phyloP scores from a whole-genome alignment of 1,140 invertebrate genomes.

The Fopius arisanus region DNA sequence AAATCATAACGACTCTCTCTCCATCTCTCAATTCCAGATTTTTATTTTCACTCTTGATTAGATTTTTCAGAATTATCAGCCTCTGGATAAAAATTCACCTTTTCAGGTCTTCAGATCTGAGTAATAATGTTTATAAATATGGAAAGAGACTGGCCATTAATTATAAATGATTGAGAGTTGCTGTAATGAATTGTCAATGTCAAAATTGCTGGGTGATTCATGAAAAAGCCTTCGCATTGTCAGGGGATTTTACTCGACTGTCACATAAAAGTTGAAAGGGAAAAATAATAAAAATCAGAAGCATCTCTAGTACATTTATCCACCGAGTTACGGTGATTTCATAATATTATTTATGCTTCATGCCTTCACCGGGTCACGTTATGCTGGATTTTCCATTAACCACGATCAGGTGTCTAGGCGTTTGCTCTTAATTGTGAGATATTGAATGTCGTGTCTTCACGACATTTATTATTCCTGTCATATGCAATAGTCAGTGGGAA shows the following conservation, averaged over 20 bases:
- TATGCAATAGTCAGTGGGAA: neutral
- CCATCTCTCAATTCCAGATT: neutral
- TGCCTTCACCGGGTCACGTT: slow-evolving; percentile 8
- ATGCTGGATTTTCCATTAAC: slow-evolving; percentile 11
- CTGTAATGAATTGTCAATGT: neutral
- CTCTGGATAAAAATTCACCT: too few relatives aligned
- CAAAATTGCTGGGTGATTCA: neutral
- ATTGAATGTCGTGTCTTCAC: slow-evolving; percentile 25
- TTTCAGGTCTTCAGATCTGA: too few relatives aligned
- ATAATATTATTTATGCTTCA: slow-evolving; percentile 30
- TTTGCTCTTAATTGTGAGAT: slow-evolving; percentile 32
- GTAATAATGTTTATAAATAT: neutral
- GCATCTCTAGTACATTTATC: neutral
- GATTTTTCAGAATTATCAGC: too few relatives aligned
- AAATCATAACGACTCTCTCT: too few relatives aligned
- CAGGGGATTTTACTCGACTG: slow-evolving; percentile 18
- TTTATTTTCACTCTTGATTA: too few relatives aligned
- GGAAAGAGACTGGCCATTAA: neutral
- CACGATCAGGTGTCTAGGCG: slow-evolving; percentile 27
- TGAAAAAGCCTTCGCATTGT: neutral
- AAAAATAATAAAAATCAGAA: neutral
- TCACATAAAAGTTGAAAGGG: neutral
- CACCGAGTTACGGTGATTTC: slow-evolving; percentile 29
- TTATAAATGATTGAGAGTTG: neutral
- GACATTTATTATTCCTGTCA: slow-evolving; percentile 22